Evolutionary conservation across 2,113 vertebrate species (phyloP).

Genomic region (Mesoclemmys tuberculata): DNA sequence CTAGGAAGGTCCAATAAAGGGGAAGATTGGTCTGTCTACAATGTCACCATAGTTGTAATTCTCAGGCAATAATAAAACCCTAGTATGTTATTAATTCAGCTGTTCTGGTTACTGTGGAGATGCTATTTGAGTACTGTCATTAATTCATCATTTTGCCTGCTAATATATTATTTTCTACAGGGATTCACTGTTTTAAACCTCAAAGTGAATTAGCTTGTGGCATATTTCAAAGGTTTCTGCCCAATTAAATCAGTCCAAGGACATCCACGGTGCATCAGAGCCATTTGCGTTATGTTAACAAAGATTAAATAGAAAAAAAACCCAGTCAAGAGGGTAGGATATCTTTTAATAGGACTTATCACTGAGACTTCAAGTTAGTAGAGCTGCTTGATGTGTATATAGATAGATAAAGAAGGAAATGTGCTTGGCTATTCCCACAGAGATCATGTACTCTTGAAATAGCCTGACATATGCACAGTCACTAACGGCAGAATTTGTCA

Average conservation of each 20-base stretch:
- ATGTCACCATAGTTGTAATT: constrained; percentile 76
- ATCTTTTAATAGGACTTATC: constrained; percentile 59
- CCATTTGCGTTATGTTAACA: constrained; percentile 42
- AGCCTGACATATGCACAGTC: constrained; percentile 42
- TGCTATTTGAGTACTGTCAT: constrained; percentile 67
- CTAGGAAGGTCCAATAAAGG: constrained; percentile 62
- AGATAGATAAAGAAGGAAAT: not conserved
- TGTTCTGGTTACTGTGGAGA: constrained; percentile 73
- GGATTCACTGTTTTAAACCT: constrained; percentile 78
- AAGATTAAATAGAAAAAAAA: constrained; percentile 33
- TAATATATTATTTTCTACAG: constrained; percentile 78
- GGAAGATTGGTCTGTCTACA: constrained; percentile 32
- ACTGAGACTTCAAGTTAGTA: constrained; percentile 22
- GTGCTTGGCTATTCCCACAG: constrained; percentile 29
- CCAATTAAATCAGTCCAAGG: constrained; percentile 79
- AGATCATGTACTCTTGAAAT: constrained; percentile 44
- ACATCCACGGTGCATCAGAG: constrained; percentile 51
- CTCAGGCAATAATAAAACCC: constrained; percentile 72
- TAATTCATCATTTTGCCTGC: constrained; percentile 78
- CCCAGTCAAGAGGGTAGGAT: constrained; percentile 35
- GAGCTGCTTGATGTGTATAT: not conserved
- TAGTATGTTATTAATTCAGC: constrained; percentile 76
- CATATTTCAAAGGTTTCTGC: constrained; percentile 73
- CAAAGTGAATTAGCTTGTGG: constrained; percentile 70
- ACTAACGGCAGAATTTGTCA: constrained; percentile 46